Conservation (phyloP, 2,113 vertebrate genomes). For the zebrafish (Danio rerio) region GRCz12tu NC_133196.1:4885501-4886000, state of each 20-base stretch:
- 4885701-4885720: not conserved
- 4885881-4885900: not conserved
- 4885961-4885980: no score
- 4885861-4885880: not conserved
- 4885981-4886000: no score
- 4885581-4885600: constrained; percentile 22
- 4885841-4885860: not conserved
- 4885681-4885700: constrained; percentile 11
- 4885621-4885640: constrained; percentile 19
- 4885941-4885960: not conserved
- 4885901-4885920: not conserved
- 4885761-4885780: not conserved
- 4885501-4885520: not conserved
- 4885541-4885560: not conserved
- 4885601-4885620: constrained; percentile 24
- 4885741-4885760: not conserved
- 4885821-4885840: not conserved
- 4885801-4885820: not conserved
- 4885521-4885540: not conserved
- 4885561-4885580: constrained; percentile 17
- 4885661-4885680: not conserved
- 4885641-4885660: not conserved
- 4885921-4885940: not conserved
- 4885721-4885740: not conserved
- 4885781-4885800: not conserved